Conservation (phyloP, 1,140 invertebrate genomes). For the Andrena cerasifolii region DNA sequence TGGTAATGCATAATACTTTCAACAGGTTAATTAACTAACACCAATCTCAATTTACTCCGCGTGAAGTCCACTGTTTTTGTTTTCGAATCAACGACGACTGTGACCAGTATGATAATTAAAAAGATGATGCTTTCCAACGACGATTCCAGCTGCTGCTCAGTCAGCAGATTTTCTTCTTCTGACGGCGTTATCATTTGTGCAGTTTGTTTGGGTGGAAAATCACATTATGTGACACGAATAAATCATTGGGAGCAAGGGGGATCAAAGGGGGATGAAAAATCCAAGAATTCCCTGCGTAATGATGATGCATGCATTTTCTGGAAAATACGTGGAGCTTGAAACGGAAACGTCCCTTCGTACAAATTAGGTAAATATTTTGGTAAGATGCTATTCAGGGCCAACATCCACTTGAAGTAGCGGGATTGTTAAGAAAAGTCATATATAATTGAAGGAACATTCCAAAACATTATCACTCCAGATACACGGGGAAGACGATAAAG, state of each 20-base stretch:
- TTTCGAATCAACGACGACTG: neutral
- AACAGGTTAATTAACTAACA: slow-evolving; percentile 43
- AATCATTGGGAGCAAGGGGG: too few relatives aligned
- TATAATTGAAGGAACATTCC: neutral
- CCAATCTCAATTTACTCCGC: slow-evolving; percentile 13
- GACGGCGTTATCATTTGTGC: neutral
- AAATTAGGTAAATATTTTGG: neutral
- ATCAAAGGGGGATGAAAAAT: neutral
- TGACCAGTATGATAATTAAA: neutral
- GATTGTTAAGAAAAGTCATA: neutral
- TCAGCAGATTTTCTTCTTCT: neutral
- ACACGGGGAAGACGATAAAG: neutral
- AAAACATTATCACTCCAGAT: neutral
- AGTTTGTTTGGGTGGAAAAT: neutral
- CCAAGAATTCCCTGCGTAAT: neutral
- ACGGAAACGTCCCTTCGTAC: neutral
- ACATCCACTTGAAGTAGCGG: too few relatives aligned
- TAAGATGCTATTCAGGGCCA: neutral
- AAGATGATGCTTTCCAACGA: neutral
- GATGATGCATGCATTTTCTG: neutral
- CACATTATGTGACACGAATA: neutral
- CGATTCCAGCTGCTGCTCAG: neutral
- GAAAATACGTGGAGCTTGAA: neutral
- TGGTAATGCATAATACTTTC: neutral
- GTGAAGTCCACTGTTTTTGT: slow-evolving; percentile 66